Evolutionary conservation across 2,888 invertebrate genomes (phyloP).

Genomic region (Hedychridium roseum): DNA sequence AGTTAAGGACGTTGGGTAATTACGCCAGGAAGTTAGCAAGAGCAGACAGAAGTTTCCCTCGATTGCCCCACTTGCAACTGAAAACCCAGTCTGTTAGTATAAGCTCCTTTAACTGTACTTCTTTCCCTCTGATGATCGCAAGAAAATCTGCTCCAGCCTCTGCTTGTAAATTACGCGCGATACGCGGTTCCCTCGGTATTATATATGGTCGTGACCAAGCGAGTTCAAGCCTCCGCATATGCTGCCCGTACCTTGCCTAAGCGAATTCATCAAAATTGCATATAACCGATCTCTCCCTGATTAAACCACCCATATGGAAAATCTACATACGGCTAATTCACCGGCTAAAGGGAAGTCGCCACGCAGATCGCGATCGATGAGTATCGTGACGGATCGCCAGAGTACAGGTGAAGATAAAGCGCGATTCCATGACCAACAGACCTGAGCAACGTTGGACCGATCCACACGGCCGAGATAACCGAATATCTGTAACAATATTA

Average conservation of each 20-base stretch:
- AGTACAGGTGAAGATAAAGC: conserved; percentile 53
- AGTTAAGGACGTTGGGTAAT: conserved; percentile 6
- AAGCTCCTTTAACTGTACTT: conserved; percentile 62
- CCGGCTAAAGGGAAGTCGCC: conserved; percentile 48
- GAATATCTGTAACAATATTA: conserved; percentile 60
- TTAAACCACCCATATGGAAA: background rate
- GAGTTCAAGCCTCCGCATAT: conserved; percentile 64
- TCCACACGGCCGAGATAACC: conserved; percentile 51
- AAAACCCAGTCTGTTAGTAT: conserved; percentile 65
- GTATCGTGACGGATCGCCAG: conserved; percentile 56
- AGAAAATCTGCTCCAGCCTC: conserved; percentile 62
- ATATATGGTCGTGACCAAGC: conserved; percentile 64
- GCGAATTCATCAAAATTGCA: background rate
- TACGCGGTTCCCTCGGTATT: conserved; percentile 49
- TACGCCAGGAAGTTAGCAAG: conserved; percentile 56
- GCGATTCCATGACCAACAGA: conserved; percentile 54
- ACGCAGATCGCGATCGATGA: conserved; percentile 55
- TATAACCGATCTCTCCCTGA: background rate
- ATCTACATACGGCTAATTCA: conserved; percentile 48
- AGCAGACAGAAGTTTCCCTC: conserved; percentile 52
- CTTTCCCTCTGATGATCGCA: conserved; percentile 57
- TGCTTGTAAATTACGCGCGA: conserved; percentile 58
- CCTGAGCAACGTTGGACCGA: conserved; percentile 48
- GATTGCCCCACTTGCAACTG: conserved; percentile 60
- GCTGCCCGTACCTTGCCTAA: conserved; percentile 61